Conservation (phyloP, 2,797 vertebrate genomes). For the Tokudaia tokunoshimensis region DNA sequence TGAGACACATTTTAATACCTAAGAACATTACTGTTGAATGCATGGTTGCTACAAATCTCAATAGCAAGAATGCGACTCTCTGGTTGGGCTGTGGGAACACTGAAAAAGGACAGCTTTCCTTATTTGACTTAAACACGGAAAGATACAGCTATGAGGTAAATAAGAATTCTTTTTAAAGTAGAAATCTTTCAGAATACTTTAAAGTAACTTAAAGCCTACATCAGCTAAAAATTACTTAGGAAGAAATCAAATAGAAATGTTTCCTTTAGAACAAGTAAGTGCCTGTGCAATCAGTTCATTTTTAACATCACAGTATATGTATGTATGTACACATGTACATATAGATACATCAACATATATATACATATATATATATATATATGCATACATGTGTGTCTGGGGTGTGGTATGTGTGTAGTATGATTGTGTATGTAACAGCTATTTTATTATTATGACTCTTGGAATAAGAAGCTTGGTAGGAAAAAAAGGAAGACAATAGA, state of each 20-base stretch:
- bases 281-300: neutral
- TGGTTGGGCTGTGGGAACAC: slow-evolving; percentile 95
- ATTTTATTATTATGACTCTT: neutral
- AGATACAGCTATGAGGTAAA: slow-evolving; percentile 90
- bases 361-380: neutral
- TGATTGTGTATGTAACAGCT: neutral
- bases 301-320: neutral
- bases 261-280: slow-evolving; percentile 20
- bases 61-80: slow-evolving; percentile 84
- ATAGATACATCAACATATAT: too few species aligned
- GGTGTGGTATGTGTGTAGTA: neutral
- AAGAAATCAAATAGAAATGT: neutral
- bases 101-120: slow-evolving; percentile 90
- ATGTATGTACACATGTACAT: neutral
- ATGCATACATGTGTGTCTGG: too few species aligned
- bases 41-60: slow-evolving; percentile 87
- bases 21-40: slow-evolving; percentile 90
- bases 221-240: slow-evolving; percentile 8
- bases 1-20: slow-evolving; percentile 90
- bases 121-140: slow-evolving; percentile 91
- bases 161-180: neutral
- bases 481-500: neutral
- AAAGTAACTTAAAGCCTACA: neutral
- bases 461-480: neutral
- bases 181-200: neutral